phyloP scores from a whole-genome alignment of 2,797 vertebrate species.

The Tachyglossus aculeatus region DNA sequence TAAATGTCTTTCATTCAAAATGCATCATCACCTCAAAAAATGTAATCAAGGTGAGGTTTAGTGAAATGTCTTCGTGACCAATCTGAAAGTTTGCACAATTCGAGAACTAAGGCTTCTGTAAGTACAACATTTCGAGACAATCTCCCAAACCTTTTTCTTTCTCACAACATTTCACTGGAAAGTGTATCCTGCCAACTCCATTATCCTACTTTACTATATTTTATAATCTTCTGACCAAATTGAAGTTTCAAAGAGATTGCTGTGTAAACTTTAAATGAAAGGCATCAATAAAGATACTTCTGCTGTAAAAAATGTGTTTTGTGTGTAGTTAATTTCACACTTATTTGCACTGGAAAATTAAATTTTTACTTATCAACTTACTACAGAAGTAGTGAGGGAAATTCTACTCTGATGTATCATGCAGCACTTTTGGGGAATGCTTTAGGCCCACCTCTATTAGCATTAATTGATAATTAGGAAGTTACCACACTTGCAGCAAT shows the following conservation, averaged over 20 bases:
- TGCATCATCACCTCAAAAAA: background rate
- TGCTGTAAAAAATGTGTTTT: conserved; percentile 58
- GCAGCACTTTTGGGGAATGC: conserved; percentile 31
- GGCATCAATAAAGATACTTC: conserved; percentile 59
- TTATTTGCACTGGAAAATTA: conserved; percentile 89
- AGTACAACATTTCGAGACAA: background rate
- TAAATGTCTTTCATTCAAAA: background rate
- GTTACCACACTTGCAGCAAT: conserved; percentile 29
- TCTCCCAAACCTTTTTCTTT: background rate
- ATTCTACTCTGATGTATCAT: conserved; percentile 46
- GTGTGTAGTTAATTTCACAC: conserved; percentile 88
- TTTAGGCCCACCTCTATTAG: conserved; percentile 47
- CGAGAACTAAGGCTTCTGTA: background rate
- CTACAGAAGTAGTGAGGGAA: conserved; percentile 52
- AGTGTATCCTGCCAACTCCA: conserved; percentile 36
- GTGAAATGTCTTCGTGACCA: background rate
- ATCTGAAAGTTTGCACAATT: background rate
- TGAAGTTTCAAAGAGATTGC: conserved; percentile 65
- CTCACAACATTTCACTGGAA: background rate
- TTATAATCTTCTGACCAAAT: conserved; percentile 53
- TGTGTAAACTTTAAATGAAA: conserved; percentile 63
- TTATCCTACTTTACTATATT: conserved; percentile 27
- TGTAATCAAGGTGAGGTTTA: background rate
- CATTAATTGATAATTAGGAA: conserved; percentile 58
- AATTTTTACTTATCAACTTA: conserved; percentile 85